These are phyloP conservation scores for Polypterus senegalus DNA, from an alignment of 2,113 vertebrate genomes.

Conservation along the genomic window DNA sequence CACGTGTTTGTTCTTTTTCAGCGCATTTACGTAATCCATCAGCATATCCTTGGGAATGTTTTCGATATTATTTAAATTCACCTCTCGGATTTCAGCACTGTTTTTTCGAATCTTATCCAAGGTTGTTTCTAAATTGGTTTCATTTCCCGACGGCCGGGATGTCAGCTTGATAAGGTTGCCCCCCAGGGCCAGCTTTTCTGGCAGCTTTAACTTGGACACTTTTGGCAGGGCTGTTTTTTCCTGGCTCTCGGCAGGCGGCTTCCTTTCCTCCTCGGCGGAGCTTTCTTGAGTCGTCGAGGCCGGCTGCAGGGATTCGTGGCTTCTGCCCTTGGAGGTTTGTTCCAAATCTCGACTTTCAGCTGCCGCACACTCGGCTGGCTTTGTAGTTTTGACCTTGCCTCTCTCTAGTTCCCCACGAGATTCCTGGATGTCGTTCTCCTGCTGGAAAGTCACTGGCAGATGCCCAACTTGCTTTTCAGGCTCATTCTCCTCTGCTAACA, in stretches of 20 bases:
- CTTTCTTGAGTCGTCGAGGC: too few species aligned
- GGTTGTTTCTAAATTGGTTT: constrained; percentile 81
- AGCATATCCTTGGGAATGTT: constrained; percentile 95
- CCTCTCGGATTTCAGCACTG: constrained; percentile 66
- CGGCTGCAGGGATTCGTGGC: too few species aligned
- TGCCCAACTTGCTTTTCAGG: too few species aligned
- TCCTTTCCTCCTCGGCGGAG: neutral
- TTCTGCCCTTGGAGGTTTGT: too few species aligned
- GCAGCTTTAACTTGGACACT: constrained; percentile 73
- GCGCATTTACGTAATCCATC: constrained; percentile 72
- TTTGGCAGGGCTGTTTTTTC: constrained; percentile 56
- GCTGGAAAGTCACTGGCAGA: too few species aligned
- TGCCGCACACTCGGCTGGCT: too few species aligned
- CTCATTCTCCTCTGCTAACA: too few species aligned
- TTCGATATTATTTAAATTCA: constrained; percentile 97
- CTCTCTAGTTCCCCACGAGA: too few species aligned
- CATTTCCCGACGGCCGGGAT: constrained; percentile 87
- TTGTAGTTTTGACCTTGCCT: too few species aligned
- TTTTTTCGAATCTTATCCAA: constrained; percentile 75
- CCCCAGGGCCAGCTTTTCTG: constrained; percentile 67
- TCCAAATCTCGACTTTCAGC: too few species aligned
- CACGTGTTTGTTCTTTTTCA: constrained; percentile 84
- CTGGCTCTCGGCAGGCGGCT: constrained; percentile 20
- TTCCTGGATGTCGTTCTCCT: too few species aligned
- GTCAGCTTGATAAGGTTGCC: constrained; percentile 73